Base-by-base conservation (phyloP, 30 jellyfish, hydroid and myxozoan species). In the Chrysaora quinquecirrha region DNA sequence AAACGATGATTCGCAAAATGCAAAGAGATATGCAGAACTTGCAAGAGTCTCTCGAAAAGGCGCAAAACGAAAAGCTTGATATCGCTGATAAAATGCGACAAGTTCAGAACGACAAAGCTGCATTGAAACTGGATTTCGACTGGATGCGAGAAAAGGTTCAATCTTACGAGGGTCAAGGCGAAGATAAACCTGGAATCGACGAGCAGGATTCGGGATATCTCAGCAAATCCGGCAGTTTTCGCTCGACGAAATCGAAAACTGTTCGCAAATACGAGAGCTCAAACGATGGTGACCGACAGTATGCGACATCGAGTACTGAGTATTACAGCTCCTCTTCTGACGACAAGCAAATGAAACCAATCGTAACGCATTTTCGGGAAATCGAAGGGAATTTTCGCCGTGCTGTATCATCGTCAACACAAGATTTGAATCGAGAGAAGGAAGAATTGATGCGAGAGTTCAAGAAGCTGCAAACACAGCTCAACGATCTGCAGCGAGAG, bases 381-480 rank as follows among this genome's bases (percentile, higher is more conserved):
- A 84, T 93, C 64, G 94, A 87, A 63, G 82, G 88, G 56, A 88
- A 91, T 18, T 91, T 65, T 58, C 94, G 90, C 38, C 90, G 78
- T 14, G 77, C 96, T 6, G 50, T 91, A 86, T 58, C 92, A 23
- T 90, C 93, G 49, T 81, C 89, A 35, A 95, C 80, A 47, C 69
- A 65, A 52, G 92, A 81, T 29, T 65, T 93, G 1, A 73, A 78
- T 48, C 89, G 81, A 27, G 98, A 93, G 75, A 93, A 93, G 61
- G 98, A 93, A 58, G 96, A 80, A 68, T 83, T 93, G 79, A 80
- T 93, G 98, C 65, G 88, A 52, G 97, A 93, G 43, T 93, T 93
- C 87, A 87, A 83, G 76, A 83, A 67, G 50, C 86, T 93, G 76
- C 97, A 86, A 32, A 29, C 88, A 1, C 95, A 86, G 73, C 75